Evolutionary conservation across 37 sponge, comb jelly and placozoan species (phyloP).

Genomic region (Geodia barretti): DNA sequence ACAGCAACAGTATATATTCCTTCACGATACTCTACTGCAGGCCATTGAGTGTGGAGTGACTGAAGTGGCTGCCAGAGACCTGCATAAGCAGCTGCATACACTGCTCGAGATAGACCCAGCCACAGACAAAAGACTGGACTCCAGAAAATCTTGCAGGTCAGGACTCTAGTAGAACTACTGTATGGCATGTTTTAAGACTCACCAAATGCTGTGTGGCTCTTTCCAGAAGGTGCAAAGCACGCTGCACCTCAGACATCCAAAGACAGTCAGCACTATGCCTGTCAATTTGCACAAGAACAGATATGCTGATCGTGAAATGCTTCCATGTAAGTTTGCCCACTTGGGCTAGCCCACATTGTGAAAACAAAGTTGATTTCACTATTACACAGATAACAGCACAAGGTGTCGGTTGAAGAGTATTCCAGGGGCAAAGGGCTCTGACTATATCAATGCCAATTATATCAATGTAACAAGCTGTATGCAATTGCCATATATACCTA

Average conservation of each 20-base stretch:
- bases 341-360: background rate
- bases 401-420: constrained; percentile 45
- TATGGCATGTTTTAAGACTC: no score
- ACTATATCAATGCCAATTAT: constrained; percentile 97
- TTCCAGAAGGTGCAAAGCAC: constrained; percentile 16
- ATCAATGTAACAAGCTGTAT: constrained; percentile 90
- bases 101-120: constrained; percentile 28
- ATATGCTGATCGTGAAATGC: constrained; percentile 30
- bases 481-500: no score
- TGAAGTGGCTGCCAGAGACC: constrained; percentile 79
- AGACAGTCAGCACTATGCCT: constrained; percentile 1
- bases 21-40: constrained; percentile 93
- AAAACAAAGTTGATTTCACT: background rate
- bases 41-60: constrained; percentile 87
- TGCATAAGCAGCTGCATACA: constrained; percentile 55
- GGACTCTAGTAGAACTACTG: constrained; percentile 58
- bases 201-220: no score
- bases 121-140: constrained; percentile 32
- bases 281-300: constrained; percentile 75
- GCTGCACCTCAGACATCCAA: constrained; percentile 12
- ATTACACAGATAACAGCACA: constrained; percentile 51
- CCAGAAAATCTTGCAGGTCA: no score
- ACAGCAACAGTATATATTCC: constrained; percentile 85
- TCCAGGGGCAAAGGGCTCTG: constrained; percentile 70
- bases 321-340: constrained; percentile 67